Evolutionary conservation across 2,888 invertebrate genomes (phyloP).

Genomic region (Temnothorax rugatulus): DNA sequence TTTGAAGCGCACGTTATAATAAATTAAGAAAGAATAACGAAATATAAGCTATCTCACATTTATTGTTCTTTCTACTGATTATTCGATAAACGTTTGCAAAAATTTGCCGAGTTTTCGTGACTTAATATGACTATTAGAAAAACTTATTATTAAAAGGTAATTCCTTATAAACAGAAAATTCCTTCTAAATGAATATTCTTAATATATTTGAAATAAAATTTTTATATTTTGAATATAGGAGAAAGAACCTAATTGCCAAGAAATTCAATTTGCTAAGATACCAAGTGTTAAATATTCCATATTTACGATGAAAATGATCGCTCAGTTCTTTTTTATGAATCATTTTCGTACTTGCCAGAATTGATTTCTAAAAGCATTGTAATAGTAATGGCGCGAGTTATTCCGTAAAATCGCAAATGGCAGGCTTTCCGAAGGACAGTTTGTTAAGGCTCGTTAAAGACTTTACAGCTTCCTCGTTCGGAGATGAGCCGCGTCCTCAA

Average conservation of each 20-base stretch:
- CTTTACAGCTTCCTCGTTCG: slow-evolving; percentile 20
- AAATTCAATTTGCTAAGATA: not conserved
- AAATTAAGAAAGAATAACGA: slow-evolving; percentile 22
- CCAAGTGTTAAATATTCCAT: not conserved
- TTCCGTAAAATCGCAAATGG: slow-evolving; percentile 2
- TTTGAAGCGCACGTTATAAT: not conserved
- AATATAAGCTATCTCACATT: not conserved
- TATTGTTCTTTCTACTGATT: not conserved
- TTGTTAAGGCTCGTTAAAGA: slow-evolving; percentile 25
- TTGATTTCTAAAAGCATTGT: not conserved
- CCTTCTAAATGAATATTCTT: not conserved
- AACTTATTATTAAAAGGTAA: not conserved
- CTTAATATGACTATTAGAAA: slow-evolving; percentile 3
- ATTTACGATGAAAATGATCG: not conserved
- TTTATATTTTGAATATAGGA: not conserved
- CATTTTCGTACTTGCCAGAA: not conserved
- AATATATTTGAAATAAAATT: not conserved
- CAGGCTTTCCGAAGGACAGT: not conserved
- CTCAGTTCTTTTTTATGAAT: not conserved
- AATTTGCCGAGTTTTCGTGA: not conserved
- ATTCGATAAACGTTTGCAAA: not conserved
- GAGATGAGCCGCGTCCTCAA: not conserved
- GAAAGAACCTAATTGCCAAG: not conserved
- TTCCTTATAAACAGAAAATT: not conserved
- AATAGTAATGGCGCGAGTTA: not conserved